phyloP scores from a whole-genome alignment of 2,113 vertebrate species.

The Helogale parvula region DNA sequence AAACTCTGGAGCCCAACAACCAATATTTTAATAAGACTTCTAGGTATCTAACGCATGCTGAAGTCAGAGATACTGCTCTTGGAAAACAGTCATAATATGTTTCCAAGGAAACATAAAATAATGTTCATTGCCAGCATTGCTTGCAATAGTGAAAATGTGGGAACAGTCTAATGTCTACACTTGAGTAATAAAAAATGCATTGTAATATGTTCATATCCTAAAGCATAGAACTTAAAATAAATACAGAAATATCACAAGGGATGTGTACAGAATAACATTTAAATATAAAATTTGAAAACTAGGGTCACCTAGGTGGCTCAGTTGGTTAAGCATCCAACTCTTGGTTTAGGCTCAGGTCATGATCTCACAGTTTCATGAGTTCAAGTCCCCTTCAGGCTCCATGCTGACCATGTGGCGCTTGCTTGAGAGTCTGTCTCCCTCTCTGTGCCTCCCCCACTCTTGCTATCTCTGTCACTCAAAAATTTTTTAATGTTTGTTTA shows the following conservation, averaged over 20 bases:
- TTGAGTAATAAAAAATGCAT: neutral
- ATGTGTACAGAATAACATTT: neutral
- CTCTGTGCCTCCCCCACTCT: too few relatives aligned
- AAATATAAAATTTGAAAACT: neutral
- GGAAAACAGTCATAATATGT: neutral
- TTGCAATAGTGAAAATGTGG: neutral
- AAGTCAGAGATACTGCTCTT: neutral
- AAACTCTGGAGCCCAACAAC: neutral
- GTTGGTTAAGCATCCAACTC: too few relatives aligned
- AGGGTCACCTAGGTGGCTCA: too few relatives aligned
- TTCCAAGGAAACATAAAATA: neutral
- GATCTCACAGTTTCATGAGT: too few relatives aligned
- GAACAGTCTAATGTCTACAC: neutral
- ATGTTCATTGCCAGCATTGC: neutral
- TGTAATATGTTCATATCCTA: neutral
- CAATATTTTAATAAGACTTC: neutral
- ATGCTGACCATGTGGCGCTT: too few relatives aligned
- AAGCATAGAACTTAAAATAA: neutral
- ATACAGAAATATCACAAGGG: neutral
- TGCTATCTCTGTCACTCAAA: too few relatives aligned
- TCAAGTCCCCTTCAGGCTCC: too few relatives aligned
- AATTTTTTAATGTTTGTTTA: too few relatives aligned
- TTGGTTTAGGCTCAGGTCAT: too few relatives aligned
- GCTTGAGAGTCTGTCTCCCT: too few relatives aligned
- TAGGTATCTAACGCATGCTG: neutral